These are phyloP conservation scores for Myotis planiceps DNA, from an alignment of 2,797 vertebrate genomes.

Conservation along the genomic window DNA sequence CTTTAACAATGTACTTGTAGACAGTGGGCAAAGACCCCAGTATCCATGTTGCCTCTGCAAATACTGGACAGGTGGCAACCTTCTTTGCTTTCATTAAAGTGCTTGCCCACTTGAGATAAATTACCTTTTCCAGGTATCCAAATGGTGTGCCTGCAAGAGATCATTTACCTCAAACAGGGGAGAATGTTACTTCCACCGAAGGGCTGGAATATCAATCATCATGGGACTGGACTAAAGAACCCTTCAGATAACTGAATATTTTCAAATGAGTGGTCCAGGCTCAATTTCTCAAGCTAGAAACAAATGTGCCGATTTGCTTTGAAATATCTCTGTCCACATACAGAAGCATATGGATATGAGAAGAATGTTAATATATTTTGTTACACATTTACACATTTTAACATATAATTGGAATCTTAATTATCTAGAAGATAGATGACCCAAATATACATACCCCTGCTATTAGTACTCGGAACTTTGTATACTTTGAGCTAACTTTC, in stretches of 20 bases:
- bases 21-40: conserved; percentile 55
- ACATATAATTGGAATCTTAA: not conserved
- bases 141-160: conserved; percentile 81
- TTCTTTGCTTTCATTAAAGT: conserved; percentile 71
- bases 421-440: conserved; percentile 40
- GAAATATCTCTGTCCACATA: conserved; percentile 21
- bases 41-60: conserved; percentile 63
- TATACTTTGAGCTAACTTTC: conserved; percentile 49
- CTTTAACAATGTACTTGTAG: conserved; percentile 51
- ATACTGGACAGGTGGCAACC: conserved; percentile 79
- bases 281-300: conserved; percentile 46
- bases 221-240: conserved; percentile 39
- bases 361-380: conserved; percentile 42
- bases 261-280: conserved; percentile 10
- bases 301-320: conserved; percentile 41
- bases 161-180: conserved; percentile 83
- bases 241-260: conserved; percentile 23
- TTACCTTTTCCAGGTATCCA: conserved; percentile 75
- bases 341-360: not conserved
- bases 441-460: not conserved
- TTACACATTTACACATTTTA: not conserved
- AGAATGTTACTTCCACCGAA: conserved; percentile 60
- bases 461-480: not conserved
- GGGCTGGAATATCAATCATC: conserved; percentile 72
- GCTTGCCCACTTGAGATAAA: conserved; percentile 79